phyloP scores from a whole-genome alignment of 2,797 vertebrate genomes.

The Neopelma chrysocephalum region DNA sequence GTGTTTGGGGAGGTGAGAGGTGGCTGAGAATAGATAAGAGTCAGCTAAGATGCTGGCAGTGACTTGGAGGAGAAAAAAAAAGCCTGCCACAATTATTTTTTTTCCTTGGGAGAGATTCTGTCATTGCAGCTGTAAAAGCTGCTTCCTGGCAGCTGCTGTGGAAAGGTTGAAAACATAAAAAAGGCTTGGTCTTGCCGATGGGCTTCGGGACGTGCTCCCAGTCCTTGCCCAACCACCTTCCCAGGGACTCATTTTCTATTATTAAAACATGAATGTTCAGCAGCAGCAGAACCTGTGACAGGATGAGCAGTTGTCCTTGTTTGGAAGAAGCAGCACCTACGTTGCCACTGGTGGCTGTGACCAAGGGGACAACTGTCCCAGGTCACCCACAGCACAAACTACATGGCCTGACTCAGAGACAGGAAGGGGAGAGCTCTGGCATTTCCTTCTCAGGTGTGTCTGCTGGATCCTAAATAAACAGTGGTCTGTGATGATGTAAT shows the following conservation, averaged over 20 bases:
- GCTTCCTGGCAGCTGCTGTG: constrained; percentile 32
- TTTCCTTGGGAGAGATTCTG: constrained; percentile 28
- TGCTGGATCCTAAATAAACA: neutral
- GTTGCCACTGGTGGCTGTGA: neutral
- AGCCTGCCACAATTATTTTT: constrained; percentile 4
- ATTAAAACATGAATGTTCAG: neutral
- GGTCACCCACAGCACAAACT: neutral
- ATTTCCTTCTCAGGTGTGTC: neutral
- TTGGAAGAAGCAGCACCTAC: neutral
- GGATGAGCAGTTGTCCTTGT: neutral
- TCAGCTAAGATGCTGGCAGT: constrained; percentile 2
- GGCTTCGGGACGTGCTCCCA: neutral
- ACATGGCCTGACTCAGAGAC: neutral
- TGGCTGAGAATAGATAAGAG: constrained; percentile 49
- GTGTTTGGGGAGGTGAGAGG: constrained; percentile 44
- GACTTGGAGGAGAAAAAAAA: neutral
- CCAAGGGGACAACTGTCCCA: neutral
- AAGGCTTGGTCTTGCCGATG: neutral
- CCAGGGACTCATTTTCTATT: neutral
- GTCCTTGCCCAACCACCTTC: neutral
- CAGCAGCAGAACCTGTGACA: neutral
- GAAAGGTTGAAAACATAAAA: constrained; percentile 20
- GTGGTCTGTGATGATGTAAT: neutral
- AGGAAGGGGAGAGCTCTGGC: neutral
- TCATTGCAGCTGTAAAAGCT: constrained; percentile 31